These are phyloP conservation scores for Drosophila rhopaloa DNA, from an alignment of 1,140 invertebrate species.

Conservation along the genomic window DNA sequence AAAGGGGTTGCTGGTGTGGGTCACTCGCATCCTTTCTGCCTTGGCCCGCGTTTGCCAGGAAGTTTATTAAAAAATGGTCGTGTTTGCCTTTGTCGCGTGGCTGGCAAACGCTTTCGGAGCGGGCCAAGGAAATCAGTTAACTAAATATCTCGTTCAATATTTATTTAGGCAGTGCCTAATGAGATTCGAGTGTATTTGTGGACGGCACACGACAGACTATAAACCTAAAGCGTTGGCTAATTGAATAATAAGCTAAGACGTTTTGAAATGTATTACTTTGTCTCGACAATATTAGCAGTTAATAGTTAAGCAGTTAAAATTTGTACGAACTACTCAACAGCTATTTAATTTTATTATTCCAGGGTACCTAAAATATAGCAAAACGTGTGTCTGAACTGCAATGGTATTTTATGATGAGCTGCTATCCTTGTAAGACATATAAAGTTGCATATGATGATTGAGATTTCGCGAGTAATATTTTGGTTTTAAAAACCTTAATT, in stretches of 20 bases:
- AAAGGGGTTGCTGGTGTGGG: constrained; percentile 58
- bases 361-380: too few relatives aligned
- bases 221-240: constrained; percentile 12
- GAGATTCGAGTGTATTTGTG: constrained; percentile 66
- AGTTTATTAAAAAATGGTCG: constrained; percentile 81
- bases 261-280: not conserved
- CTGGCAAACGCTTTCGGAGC: constrained; percentile 45
- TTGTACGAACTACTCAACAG: too few relatives aligned
- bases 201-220: not conserved
- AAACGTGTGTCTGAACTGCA: too few relatives aligned
- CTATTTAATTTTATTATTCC: too few relatives aligned
- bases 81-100: constrained; percentile 80
- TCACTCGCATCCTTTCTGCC: constrained; percentile 15
- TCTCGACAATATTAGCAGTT: too few relatives aligned
- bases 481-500: too few relatives aligned
- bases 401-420: too few relatives aligned
- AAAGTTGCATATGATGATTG: too few relatives aligned
- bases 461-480: too few relatives aligned
- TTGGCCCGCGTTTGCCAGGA: constrained; percentile 52
- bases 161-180: constrained; percentile 73
- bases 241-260: constrained; percentile 32
- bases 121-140: constrained; percentile 75
- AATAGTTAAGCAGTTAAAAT: too few relatives aligned
- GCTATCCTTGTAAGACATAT: too few relatives aligned
- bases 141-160: constrained; percentile 76